phyloP scores from a whole-genome alignment of 1,140 invertebrate species.

The Pseudobourletiella spinata region DNA sequence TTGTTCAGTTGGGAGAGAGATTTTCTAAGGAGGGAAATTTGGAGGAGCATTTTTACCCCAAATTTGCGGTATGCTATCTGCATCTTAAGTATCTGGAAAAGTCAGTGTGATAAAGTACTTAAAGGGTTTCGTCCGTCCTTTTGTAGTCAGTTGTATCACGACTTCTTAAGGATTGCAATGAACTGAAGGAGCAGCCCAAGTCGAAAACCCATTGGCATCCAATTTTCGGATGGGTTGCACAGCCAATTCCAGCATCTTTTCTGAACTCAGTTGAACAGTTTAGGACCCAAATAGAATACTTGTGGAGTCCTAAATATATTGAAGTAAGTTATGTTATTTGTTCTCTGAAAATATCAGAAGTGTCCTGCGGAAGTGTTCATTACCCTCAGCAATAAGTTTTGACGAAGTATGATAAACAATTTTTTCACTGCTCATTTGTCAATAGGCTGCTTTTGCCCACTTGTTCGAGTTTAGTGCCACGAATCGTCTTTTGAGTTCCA shows the following conservation, averaged over 20 bases:
- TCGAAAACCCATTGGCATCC: constrained; percentile 90
- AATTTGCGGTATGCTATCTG: constrained; percentile 52
- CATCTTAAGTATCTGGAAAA: no score
- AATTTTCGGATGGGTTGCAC: constrained; percentile 72
- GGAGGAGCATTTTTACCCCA: constrained; percentile 54
- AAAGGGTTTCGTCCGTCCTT: not conserved
- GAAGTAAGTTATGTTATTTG: constrained; percentile 14
- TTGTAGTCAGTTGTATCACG: constrained; percentile 63
- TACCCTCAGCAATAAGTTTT: no score
- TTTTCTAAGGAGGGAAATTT: constrained; percentile 41
- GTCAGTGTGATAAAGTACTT: no score
- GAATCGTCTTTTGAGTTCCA: not conserved
- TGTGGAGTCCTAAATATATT: constrained; percentile 29
- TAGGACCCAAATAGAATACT: constrained; percentile 18
- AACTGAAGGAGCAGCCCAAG: constrained; percentile 67
- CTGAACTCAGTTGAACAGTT: constrained; percentile 18
- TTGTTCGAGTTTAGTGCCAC: not conserved
- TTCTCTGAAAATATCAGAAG: no score
- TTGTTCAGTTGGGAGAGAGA: constrained; percentile 58
- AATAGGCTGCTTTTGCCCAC: constrained; percentile 4
- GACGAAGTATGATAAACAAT: no score
- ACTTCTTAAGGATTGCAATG: constrained; percentile 73
- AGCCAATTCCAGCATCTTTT: constrained; percentile 20
- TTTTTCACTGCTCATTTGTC: no score
- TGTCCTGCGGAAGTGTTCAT: no score